These are phyloP conservation scores for Amiota communis DNA, from an alignment of 2,888 invertebrate species.

Conservation along the genomic window DNA sequence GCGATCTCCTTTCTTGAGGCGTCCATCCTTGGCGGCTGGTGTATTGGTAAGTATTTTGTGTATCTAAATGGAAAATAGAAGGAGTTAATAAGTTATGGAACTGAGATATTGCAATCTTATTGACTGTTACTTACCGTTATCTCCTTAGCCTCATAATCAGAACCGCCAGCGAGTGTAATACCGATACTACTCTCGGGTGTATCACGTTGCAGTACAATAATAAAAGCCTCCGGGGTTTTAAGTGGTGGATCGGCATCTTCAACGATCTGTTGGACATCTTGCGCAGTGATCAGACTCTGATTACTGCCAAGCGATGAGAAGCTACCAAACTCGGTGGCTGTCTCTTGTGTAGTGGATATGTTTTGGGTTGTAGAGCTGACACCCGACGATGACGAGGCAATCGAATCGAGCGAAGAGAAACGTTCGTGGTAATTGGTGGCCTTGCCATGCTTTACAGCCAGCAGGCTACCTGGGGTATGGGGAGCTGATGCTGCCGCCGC, in stretches of 20 bases:
- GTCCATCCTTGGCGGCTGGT: slow-evolving; percentile 89
- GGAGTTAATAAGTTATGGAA: background rate
- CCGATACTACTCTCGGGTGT: slow-evolving; percentile 85
- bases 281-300: slow-evolving; percentile 73
- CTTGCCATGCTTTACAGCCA: slow-evolving; percentile 35
- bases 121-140: slow-evolving; percentile 81
- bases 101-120: background rate
- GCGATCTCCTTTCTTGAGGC: slow-evolving; percentile 89
- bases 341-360: slow-evolving; percentile 71
- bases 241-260: slow-evolving; percentile 80
- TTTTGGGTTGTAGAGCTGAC: slow-evolving; percentile 72
- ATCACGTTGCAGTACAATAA: slow-evolving; percentile 80
- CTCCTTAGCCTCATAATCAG: slow-evolving; percentile 92
- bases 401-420: slow-evolving; percentile 72
- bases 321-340: slow-evolving; percentile 72
- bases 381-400: slow-evolving; percentile 73
- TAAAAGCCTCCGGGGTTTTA: slow-evolving; percentile 77
- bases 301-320: slow-evolving; percentile 73
- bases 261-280: slow-evolving; percentile 78
- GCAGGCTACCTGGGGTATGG: slow-evolving; percentile 30
- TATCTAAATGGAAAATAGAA: slow-evolving; percentile 75
- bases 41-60: slow-evolving; percentile 90
- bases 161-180: slow-evolving; percentile 89
- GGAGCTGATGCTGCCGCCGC: slow-evolving; percentile 40
- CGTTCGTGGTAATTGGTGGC: slow-evolving; percentile 68